Base-by-base conservation (phyloP, 2,797 vertebrate species). In the Danio choprae region DNA sequence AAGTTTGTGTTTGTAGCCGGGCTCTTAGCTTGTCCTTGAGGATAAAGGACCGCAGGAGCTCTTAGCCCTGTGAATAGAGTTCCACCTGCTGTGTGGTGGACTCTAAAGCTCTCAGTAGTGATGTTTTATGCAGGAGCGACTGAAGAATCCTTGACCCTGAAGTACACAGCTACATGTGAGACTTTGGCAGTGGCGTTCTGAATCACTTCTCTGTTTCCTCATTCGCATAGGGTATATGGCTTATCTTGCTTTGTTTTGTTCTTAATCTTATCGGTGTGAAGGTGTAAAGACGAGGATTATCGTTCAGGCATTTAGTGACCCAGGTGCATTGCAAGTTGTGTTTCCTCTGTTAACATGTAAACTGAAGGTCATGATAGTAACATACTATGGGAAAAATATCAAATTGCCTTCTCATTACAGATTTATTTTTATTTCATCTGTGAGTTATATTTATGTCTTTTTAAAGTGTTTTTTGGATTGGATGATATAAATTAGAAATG, bases 11-110 rank as follows among this genome's bases (percentile, higher is more conserved):
- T 78, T 78, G 76, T 78, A 70, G 43, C n/a, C 13, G 1, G 55
- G 38, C 65, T 78, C 56, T 22, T 50, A 78, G 65, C 55, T 60
- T 78, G 77, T 72, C 77, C 68, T 79, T 79, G 77, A 79, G 77
- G 68, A 79, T 79, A 38, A 79, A 79, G 56, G 48, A 44, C 46
- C 59, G 36, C 77, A 22, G 67, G 18, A 36, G 36, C 46, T 79
- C 40, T 55, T n/a, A 29, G 58, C 15, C 68, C 50, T 59, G 41
- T 18, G 73, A 63, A 72, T 72, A 8, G 68, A 72, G 43, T 71
- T 79, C 69, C 68, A 63, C 77, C 77, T 72, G 77, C 77, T 79
- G 77, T 72, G 77, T 79, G 77, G 56, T 44, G 48, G 56, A 79
- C 56, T 79, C 67, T 15, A 43, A 53, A 53, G 56, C 63, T 79